Conservation (phyloP, 2,888 invertebrate genomes). For the Mellilla xanthometata region DNA sequence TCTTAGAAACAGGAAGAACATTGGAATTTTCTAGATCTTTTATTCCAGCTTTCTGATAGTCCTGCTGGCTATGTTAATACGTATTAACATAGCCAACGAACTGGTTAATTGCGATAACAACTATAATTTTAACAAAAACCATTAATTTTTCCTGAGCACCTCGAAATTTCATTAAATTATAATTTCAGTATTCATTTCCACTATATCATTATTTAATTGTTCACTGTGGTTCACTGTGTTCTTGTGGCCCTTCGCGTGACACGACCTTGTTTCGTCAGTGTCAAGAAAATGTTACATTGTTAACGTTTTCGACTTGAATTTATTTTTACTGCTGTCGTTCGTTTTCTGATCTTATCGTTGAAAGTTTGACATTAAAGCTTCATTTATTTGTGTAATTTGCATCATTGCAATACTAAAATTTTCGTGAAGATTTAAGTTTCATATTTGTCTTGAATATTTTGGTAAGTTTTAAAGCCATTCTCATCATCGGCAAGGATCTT, state of each 20-base stretch:
- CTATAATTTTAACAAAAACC: background rate
- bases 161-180: constrained; percentile 12
- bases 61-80: too few species aligned
- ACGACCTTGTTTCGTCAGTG: constrained; percentile 36
- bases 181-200: constrained; percentile 24
- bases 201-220: constrained; percentile 25
- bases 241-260: constrained; percentile 34
- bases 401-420: too few species aligned
- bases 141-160: constrained; percentile 2
- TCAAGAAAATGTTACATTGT: constrained; percentile 37
- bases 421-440: too few species aligned
- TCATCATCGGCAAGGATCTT: background rate
- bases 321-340: constrained; percentile 6
- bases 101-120: constrained; percentile 1
- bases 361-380: too few species aligned
- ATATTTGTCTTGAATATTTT: too few species aligned
- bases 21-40: too few species aligned
- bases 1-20: too few species aligned
- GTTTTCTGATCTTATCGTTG: background rate
- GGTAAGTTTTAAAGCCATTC: background rate
- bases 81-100: background rate
- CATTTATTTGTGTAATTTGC: too few species aligned
- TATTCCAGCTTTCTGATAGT: too few species aligned
- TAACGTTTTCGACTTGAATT: constrained; percentile 23
- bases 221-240: too few species aligned